Conservation (phyloP, 2,888 invertebrate species). For the Yponomeuta sedellus region DNA sequence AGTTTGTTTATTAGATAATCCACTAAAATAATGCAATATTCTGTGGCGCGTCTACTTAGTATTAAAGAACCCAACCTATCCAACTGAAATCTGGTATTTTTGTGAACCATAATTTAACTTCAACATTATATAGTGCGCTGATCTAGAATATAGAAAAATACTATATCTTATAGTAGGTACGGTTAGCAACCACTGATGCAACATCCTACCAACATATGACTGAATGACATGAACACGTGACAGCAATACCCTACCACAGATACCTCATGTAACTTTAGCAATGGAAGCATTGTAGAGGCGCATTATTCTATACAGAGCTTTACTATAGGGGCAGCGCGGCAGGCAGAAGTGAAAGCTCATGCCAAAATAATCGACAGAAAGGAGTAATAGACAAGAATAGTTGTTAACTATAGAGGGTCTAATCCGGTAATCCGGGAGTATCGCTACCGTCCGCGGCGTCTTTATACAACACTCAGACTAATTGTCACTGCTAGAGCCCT, state of each 20-base stretch:
- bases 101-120: no score
- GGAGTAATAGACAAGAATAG: conserved; percentile 45
- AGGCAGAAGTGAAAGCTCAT: not conserved
- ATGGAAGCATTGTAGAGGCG: not conserved
- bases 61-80: no score
- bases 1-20: no score
- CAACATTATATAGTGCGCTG: no score
- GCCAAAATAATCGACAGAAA: conserved; percentile 24
- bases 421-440: conserved; percentile 69
- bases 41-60: no score
- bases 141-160: no score
- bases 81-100: no score
- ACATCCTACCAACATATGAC: no score
- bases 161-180: no score
- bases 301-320: not conserved
- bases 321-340: not conserved
- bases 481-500: conserved; percentile 50
- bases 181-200: no score
- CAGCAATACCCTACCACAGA: not conserved
- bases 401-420: conserved; percentile 47
- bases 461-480: conserved; percentile 43
- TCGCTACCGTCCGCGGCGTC: conserved; percentile 49
- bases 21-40: no score
- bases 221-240: no score
- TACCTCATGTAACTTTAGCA: not conserved